Evolutionary conservation across 2,113 vertebrate genomes (phyloP), one percentile per base, ranked within the genome.

Genomic region (Tetraodon nigroviridis): DNA sequence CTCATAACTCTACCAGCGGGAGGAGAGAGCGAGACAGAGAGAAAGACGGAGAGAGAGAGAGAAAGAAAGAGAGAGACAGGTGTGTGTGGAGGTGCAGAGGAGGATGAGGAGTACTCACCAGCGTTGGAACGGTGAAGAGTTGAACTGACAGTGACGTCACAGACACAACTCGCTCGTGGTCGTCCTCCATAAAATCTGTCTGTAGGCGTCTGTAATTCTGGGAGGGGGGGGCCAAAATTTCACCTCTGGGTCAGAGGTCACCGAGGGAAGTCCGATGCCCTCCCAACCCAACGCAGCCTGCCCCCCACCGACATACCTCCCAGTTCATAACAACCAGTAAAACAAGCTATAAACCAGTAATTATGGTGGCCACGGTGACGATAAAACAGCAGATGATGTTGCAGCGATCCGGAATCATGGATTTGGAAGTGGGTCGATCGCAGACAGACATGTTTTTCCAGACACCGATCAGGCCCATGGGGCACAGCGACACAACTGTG

Each of bases 161-260:
- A 85, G 96, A 99, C 87, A 98, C 93, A 91, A 94, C 91, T 82
- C 96, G 92, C 83, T 99, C 96, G 82, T 99, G 96, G 91, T 99
- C 95, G 80, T 98, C 96, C 88, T 98, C 96, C 96, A 99, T 94
- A 92, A 97, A 99, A 92, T 98, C 95, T 92, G 92, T 98, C 93
- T 99, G 96, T 85, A 99, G 94, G 83, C 94, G 92, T 92, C 92
- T 93, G 93, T 98, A 99, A 93, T 94, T 99, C 96, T 98, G 92
- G 88, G 91, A n/a, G 90, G 88, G 42, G 41, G 44, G 70, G 67
- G 64, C 24, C 50, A 89, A 96, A 83, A 93, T 92, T 47, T 93
- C 91, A 95, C 91, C 93, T 94, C 92, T 85, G 48, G 92, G 92
- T 92, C 81, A 92, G 59, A 78, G 74, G 71, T 76, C 57, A 14